Evolutionary conservation across 2,888 invertebrate species (phyloP).

Genomic region (Agonopterix subpropinquella): DNA sequence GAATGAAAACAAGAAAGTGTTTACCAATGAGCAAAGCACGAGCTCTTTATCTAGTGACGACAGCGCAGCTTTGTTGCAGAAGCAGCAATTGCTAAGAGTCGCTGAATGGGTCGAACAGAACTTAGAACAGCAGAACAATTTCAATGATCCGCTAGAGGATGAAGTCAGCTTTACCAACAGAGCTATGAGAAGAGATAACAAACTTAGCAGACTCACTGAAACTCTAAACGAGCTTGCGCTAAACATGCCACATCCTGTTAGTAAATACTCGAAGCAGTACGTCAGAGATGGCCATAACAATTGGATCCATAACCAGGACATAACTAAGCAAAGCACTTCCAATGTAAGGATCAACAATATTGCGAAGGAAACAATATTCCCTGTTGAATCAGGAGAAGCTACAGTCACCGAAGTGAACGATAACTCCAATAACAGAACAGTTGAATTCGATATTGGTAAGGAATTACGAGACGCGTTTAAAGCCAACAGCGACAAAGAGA

Average conservation of each 20-base stretch:
- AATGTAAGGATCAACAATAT: slow-evolving; percentile 41
- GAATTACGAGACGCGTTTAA: slow-evolving; percentile 41
- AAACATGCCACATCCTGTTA: slow-evolving; percentile 68
- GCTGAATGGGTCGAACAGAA: slow-evolving; percentile 87
- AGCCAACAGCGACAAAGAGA: slow-evolving; percentile 51
- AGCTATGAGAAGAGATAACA: slow-evolving; percentile 47
- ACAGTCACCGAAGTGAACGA: slow-evolving; percentile 52
- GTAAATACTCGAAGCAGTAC: slow-evolving; percentile 57
- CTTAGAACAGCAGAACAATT: slow-evolving; percentile 67
- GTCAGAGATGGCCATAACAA: slow-evolving; percentile 42
- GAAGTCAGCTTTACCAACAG: slow-evolving; percentile 51
- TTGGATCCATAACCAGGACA: slow-evolving; percentile 46
- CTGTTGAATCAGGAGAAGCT: slow-evolving; percentile 54
- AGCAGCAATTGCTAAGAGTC: slow-evolving; percentile 80
- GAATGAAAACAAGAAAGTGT: slow-evolving; percentile 59
- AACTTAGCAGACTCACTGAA: slow-evolving; percentile 54
- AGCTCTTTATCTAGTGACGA: slow-evolving; percentile 71
- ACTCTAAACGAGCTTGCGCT: slow-evolving; percentile 63
- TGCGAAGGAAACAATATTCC: slow-evolving; percentile 63
- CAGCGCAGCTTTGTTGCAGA: slow-evolving; percentile 72
- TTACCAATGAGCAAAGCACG: slow-evolving; percentile 68
- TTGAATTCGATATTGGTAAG: slow-evolving; percentile 38
- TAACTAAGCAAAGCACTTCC: slow-evolving; percentile 22
- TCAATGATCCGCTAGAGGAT: slow-evolving; percentile 60
- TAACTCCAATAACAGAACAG: slow-evolving; percentile 37